These are phyloP conservation scores for Phaethornis superciliosus DNA, from an alignment of 2,113 vertebrate species.

Conservation along the genomic window DNA sequence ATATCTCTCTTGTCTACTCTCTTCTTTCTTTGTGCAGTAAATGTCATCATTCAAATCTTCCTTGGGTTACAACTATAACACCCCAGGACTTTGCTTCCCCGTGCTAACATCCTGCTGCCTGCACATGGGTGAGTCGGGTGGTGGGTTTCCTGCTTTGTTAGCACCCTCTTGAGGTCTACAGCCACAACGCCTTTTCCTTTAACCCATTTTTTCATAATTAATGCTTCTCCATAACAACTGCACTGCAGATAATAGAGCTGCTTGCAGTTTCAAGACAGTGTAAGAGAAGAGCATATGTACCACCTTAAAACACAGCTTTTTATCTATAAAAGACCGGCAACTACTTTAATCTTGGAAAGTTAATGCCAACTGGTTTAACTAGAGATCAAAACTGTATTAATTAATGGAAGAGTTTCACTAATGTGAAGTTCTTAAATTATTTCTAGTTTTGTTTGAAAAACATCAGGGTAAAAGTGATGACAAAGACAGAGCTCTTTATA, in stretches of 20 bases:
- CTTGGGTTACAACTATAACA: background rate
- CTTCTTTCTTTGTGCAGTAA: background rate
- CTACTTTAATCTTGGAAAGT: constrained; percentile 23
- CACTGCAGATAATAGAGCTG: background rate
- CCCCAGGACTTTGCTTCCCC: background rate
- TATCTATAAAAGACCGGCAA: background rate
- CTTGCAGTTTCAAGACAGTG: background rate
- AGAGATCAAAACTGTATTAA: background rate
- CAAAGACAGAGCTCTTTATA: background rate
- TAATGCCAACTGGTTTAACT: background rate
- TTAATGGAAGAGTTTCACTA: background rate
- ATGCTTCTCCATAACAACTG: background rate
- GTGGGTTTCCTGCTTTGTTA: background rate
- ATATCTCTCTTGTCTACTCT: background rate
- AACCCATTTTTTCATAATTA: background rate
- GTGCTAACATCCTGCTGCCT: background rate
- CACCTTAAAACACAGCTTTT: background rate
- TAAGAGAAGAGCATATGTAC: background rate
- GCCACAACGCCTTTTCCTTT: background rate
- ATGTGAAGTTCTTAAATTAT: background rate
- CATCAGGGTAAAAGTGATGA: background rate
- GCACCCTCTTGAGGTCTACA: background rate
- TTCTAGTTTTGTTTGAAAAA: background rate
- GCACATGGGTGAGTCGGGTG: accelerated
- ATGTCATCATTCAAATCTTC: background rate